Evolutionary conservation across 53 echinoderm and acorn worm species (phyloP).

Genomic region (Antedon mediterranea): DNA sequence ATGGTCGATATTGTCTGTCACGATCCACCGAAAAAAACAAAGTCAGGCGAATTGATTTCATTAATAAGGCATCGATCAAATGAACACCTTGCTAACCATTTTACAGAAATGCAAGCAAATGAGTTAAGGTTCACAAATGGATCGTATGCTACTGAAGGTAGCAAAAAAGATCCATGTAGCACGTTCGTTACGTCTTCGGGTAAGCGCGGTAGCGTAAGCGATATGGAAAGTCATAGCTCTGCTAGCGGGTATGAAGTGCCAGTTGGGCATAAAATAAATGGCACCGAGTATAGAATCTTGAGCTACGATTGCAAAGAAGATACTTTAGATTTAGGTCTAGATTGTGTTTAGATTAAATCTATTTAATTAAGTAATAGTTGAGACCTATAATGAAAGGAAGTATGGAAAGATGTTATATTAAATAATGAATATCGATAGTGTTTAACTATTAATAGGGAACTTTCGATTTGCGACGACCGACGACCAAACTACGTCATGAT

Average conservation of each 20-base stretch:
- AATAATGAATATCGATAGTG: too few species aligned
- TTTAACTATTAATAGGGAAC: too few species aligned
- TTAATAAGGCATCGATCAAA: neutral
- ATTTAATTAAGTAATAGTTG: too few species aligned
- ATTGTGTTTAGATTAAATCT: neutral
- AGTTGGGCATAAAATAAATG: neutral
- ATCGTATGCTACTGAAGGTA: neutral
- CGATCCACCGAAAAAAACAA: neutral
- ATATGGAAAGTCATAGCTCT: neutral
- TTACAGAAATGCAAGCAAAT: neutral
- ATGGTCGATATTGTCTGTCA: neutral
- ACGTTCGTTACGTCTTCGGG: neutral
- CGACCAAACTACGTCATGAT: too few species aligned
- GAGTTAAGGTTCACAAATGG: neutral
- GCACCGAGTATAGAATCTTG: neutral
- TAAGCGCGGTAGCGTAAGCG: neutral
- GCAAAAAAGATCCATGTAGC: neutral
- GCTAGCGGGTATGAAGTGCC: neutral
- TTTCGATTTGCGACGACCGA: too few species aligned
- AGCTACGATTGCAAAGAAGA: neutral
- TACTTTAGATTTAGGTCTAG: neutral
- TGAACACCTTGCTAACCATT: neutral
- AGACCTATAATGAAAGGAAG: too few species aligned
- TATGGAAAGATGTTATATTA: too few species aligned
- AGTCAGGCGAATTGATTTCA: neutral